Evolutionary conservation across 2,797 vertebrate genomes (phyloP), one percentile per base, ranked within the genome.

Genomic region (Triplophysa yarkandensis): DNA sequence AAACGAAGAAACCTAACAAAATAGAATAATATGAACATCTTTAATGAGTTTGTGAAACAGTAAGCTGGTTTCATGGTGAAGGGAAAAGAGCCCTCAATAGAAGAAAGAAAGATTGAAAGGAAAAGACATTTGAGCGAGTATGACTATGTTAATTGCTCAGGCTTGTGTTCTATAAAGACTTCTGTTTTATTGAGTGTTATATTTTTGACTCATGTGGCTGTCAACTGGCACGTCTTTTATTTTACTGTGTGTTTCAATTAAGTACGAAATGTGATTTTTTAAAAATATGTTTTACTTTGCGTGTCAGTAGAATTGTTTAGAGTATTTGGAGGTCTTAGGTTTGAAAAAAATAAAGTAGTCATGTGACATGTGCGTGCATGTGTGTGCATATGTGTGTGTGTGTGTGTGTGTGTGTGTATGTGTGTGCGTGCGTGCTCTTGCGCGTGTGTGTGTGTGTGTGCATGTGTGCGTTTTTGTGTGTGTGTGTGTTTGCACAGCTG

Each of bases 401-500:
- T n/a, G n/a, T n/a, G n/a, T n/a, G n/a, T n/a, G n/a, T n/a, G n/a
- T n/a, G n/a, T n/a, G n/a, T n/a, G n/a, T n/a, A n/a, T n/a, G n/a
- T n/a, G n/a, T n/a, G n/a, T n/a, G n/a, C n/a, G n/a, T n/a, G n/a
- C n/a, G n/a, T n/a, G n/a, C n/a, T n/a, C n/a, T n/a, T n/a, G n/a
- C n/a, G n/a, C n/a, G n/a, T n/a, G n/a, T n/a, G n/a, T n/a, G n/a
- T n/a, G n/a, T n/a, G n/a, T n/a, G n/a, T n/a, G n/a, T n/a, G n/a
- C n/a, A n/a, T n/a, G n/a, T n/a, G n/a, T n/a, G n/a, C n/a, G n/a
- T n/a, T n/a, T n/a, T n/a, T n/a, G 81, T 82, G 80, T 84, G 83
- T 80, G 84, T 68, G 84, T 77, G 83, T 92, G 84, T 92, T 92
- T 91, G 76, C 69, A 88, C 90, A 92, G 91, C 91, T 92, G 91